These are phyloP conservation scores for Ligdia adustata DNA, from an alignment of 2,888 invertebrate species.

Conservation along the genomic window DNA sequence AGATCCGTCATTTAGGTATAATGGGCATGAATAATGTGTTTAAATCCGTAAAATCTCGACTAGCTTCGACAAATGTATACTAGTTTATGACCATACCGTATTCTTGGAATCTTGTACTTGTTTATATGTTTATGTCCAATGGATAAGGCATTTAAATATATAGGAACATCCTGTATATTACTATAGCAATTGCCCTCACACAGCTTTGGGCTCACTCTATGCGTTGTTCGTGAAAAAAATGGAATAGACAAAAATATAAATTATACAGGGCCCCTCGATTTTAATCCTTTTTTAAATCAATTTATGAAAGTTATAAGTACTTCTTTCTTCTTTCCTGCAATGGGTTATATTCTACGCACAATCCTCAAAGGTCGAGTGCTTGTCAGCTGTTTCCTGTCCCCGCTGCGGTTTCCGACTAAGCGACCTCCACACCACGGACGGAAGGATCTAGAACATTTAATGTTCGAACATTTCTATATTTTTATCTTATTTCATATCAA, in stretches of 20 bases:
- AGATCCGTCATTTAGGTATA: constrained; percentile 5
- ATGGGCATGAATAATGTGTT: constrained; percentile 13
- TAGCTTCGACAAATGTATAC: constrained; percentile 2
- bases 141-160: background rate
- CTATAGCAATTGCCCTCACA: no score
- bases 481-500: constrained; percentile 20
- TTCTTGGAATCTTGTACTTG: constrained; percentile 18
- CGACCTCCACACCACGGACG: constrained; percentile 21
- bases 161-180: no score
- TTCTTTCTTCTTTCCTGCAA: no score
- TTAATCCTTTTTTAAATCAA: no score
- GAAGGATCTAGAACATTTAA: constrained; percentile 28
- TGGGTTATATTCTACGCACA: constrained; percentile 1
- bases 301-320: no score
- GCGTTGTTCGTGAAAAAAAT: no score
- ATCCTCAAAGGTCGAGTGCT: constrained; percentile 12
- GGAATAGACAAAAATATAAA: no score
- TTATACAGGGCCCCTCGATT: no score
- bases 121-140: constrained; percentile 7
- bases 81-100: constrained; percentile 13
- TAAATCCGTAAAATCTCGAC: constrained; percentile 23
- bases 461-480: no score
- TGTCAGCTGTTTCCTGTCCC: constrained; percentile 21
- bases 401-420: constrained; percentile 17
- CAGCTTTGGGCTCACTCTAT: no score